Percentiles rank a stretch among this genome's conserved stretches.
Conservation (phyloP, 2,113 vertebrate species). For the Phalacrocorax pelagicus region DNA sequence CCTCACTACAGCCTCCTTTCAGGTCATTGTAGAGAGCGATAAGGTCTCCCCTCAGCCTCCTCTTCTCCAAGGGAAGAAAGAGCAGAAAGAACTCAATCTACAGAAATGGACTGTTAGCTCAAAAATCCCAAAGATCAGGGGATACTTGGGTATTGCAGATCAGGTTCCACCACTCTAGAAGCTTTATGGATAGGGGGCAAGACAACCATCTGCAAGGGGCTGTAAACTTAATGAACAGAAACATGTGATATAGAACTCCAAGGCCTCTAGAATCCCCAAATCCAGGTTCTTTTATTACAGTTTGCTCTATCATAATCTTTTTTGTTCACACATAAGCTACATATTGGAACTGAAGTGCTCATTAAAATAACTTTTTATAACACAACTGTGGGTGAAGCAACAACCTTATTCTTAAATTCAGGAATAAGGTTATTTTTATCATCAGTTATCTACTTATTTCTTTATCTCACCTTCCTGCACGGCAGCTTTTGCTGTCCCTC, state of each 20-base stretch:
- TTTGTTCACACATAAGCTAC: background rate
- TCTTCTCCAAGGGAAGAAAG: background rate
- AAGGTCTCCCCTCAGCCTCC: too few species aligned
- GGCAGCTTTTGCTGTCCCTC: background rate
- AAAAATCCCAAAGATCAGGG: background rate
- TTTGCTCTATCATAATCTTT: background rate
- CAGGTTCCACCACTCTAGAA: background rate
- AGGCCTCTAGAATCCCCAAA: background rate
- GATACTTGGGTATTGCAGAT: background rate
- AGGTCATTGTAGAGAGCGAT: too few species aligned
- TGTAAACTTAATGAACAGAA: background rate
- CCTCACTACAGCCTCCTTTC: too few species aligned
- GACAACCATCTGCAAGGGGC: background rate
- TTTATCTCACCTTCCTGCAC: background rate
- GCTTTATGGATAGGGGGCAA: background rate
- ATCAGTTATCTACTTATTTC: background rate
- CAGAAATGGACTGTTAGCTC: background rate
- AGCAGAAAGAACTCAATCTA: background rate
- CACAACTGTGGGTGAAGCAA: background rate
- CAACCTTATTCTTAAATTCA: background rate
- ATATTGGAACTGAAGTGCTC: background rate
- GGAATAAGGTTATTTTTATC: background rate
- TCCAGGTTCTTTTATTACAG: background rate
- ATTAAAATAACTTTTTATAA: background rate
- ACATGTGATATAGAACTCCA: background rate